Percentiles rank a stretch among this genome's conserved stretches.
Conservation (phyloP, 2,797 vertebrate genomes). For the Dendrocincla tyrannina region DNA sequence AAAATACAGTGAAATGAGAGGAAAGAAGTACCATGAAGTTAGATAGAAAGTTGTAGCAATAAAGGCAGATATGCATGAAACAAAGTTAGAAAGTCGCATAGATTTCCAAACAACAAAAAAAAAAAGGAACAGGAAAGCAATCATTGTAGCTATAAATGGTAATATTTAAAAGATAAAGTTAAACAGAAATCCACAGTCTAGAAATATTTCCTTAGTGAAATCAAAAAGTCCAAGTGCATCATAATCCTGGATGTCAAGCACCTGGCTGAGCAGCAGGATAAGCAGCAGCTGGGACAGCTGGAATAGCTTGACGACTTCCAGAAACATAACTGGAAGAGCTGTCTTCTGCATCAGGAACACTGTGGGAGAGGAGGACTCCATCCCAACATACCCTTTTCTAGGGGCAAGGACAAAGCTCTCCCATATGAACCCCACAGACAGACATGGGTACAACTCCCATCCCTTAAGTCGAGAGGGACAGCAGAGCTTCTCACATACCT, state of each 20-base stretch:
- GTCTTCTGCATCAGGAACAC: not conserved
- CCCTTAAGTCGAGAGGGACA: not conserved
- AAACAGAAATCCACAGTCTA: slow-evolving; percentile 14
- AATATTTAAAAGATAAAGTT: slow-evolving; percentile 13
- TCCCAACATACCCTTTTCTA: not conserved
- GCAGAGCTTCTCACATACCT: not conserved
- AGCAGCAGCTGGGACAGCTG: not conserved
- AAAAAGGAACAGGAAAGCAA: not conserved
- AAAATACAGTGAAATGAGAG: not conserved
- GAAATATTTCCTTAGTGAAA: not conserved
- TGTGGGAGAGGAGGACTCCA: not conserved
- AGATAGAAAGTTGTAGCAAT: not conserved
- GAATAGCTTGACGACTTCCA: not conserved
- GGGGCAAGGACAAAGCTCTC: not conserved
- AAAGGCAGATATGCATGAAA: not conserved
- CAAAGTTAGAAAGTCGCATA: not conserved
- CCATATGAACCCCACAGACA: not conserved
- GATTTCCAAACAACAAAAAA: not conserved
- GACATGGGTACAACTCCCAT: not conserved
- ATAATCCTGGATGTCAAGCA: not conserved
- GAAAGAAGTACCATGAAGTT: not conserved
- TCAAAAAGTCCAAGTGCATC: not conserved
- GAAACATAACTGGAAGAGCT: not conserved
- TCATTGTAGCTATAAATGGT: not conserved
- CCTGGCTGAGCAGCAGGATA: not conserved